Percentiles rank a stretch among this genome's conserved stretches.
These are phyloP conservation scores for Melinaea marsaeus DNA, from an alignment of 2,888 invertebrate species.

Conservation along the genomic window DNA sequence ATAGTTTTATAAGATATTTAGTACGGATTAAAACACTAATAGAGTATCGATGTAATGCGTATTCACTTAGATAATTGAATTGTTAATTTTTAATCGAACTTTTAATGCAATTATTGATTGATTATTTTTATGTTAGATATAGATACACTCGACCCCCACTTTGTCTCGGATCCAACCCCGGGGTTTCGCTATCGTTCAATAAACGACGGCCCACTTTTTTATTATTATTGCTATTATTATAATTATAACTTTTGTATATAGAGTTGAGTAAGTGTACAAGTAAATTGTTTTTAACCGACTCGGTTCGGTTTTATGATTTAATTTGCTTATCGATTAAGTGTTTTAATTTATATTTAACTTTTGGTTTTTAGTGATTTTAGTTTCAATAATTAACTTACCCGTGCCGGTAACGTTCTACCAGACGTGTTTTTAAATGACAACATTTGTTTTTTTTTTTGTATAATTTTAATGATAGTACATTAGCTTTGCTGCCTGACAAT, in stretches of 20 bases:
- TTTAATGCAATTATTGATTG: slow-evolving; percentile 44
- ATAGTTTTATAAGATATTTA: slow-evolving; percentile 62
- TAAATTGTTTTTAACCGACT: slow-evolving; percentile 4
- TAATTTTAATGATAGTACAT: slow-evolving; percentile 39
- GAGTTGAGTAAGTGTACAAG: slow-evolving; percentile 16
- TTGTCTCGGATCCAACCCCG: not conserved
- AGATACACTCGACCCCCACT: slow-evolving; percentile 13
- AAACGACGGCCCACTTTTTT: slow-evolving; percentile 29
- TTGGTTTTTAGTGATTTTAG: slow-evolving; percentile 38
- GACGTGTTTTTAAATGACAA: slow-evolving; percentile 12
- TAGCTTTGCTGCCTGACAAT: slow-evolving; percentile 68
- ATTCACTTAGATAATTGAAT: slow-evolving; percentile 60
- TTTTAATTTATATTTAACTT: slow-evolving; percentile 42
- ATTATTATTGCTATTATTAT: slow-evolving; percentile 16
- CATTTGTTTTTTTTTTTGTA: slow-evolving; percentile 15
- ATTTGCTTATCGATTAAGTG: slow-evolving; percentile 41
- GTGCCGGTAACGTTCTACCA: slow-evolving; percentile 21
- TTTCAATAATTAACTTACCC: slow-evolving; percentile 8
- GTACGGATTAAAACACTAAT: slow-evolving; percentile 59
- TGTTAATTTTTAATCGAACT: slow-evolving; percentile 26
- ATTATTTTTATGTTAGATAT: slow-evolving; percentile 42
- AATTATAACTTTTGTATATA: slow-evolving; percentile 15
- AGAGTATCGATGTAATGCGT: slow-evolving; percentile 52
- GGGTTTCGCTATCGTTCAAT: no score
- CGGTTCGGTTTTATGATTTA: slow-evolving; percentile 25